phyloP scores from a whole-genome alignment of 2,888 invertebrate species.

The Cantharis rufa region DNA sequence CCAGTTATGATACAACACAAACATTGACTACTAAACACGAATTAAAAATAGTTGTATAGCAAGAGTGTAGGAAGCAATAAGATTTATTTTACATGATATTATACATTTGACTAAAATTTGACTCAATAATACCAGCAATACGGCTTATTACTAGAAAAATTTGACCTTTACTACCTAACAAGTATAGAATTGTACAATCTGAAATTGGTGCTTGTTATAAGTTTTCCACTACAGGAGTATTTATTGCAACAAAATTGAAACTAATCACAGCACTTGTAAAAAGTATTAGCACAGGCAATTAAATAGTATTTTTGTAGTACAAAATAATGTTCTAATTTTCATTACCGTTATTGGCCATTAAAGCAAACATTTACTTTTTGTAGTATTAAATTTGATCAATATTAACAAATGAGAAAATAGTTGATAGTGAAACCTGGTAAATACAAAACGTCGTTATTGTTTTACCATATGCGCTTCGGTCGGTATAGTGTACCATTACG shows the following conservation, averaged over 20 bases:
- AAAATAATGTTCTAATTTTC: background rate
- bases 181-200: background rate
- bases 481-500: background rate
- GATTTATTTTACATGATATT: no score
- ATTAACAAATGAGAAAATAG: background rate
- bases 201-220: background rate
- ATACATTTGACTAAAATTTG: no score
- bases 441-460: background rate
- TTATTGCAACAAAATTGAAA: background rate
- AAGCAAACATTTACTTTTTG: background rate
- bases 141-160: no score
- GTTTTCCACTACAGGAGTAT: background rate
- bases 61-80: no score
- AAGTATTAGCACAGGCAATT: background rate
- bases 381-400: background rate
- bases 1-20: no score
- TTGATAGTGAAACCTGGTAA: background rate
- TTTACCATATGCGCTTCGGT: background rate
- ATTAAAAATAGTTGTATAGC: no score
- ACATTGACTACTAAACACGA: no score
- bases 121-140: no score
- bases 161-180: no score
- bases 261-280: background rate
- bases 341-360: background rate
- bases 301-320: background rate